These are phyloP conservation scores for Saccostrea cuccullata DNA, from an alignment of 1,140 invertebrate species.

Conservation along the genomic window DNA sequence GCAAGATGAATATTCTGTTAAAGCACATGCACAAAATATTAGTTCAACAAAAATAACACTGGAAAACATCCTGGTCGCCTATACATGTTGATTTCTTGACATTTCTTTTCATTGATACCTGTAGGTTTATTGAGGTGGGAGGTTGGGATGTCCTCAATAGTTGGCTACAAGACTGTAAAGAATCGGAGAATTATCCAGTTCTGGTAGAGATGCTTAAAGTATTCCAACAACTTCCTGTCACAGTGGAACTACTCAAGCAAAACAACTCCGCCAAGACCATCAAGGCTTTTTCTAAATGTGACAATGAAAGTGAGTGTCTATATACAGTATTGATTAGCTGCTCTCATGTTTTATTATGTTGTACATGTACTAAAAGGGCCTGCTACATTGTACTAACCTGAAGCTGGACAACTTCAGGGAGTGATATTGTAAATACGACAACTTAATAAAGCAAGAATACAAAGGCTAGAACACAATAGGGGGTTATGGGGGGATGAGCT, in stretches of 20 bases:
- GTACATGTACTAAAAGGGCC: no score
- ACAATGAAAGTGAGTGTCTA: slow-evolving; percentile 83
- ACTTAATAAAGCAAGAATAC: no score
- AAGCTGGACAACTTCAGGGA: no score
- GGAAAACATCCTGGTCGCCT: no score
- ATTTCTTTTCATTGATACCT: slow-evolving; percentile 46
- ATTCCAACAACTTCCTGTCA: slow-evolving; percentile 90
- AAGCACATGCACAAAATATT: not conserved
- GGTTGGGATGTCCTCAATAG: slow-evolving; percentile 93
- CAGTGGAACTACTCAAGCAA: slow-evolving; percentile 91
- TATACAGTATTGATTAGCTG: no score
- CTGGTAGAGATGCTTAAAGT: slow-evolving; percentile 91
- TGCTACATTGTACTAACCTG: no score
- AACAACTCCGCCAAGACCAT: slow-evolving; percentile 94
- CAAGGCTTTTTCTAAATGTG: slow-evolving; percentile 90
- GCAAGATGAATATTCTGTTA: not conserved
- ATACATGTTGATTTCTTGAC: not conserved
- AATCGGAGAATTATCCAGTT: slow-evolving; percentile 90
- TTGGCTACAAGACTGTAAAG: slow-evolving; percentile 92
- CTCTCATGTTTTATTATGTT: no score
- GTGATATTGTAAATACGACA: no score
- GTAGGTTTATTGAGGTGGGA: slow-evolving; percentile 90
- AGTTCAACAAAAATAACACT: not conserved
- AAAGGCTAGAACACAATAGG: no score
- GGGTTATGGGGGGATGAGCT: no score